Evolutionary conservation across 2,113 vertebrate species (phyloP).

Genomic region (Hyperopisus bebe): DNA sequence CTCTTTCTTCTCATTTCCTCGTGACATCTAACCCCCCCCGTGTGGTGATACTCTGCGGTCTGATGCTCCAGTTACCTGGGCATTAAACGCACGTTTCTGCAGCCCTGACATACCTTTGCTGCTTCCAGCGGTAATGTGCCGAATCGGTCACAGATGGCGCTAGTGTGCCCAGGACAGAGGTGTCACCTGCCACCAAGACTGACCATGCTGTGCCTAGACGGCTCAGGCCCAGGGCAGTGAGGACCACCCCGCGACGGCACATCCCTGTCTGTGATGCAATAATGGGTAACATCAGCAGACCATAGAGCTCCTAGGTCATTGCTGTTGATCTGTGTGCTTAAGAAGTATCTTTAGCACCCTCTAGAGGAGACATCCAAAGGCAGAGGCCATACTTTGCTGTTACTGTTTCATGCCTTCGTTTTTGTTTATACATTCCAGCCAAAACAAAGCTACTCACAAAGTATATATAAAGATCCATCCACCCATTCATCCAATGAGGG

Average conservation of each 20-base stretch:
- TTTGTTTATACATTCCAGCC: background rate
- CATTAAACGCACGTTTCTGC: background rate
- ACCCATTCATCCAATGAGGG: background rate
- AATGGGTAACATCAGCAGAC: background rate
- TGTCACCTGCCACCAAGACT: background rate
- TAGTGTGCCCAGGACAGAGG: background rate
- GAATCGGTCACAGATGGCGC: background rate
- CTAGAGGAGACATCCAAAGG: slow-evolving; percentile 34
- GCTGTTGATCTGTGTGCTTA: slow-evolving; percentile 34
- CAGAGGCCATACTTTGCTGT: background rate
- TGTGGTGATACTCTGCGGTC: background rate
- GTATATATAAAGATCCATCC: background rate
- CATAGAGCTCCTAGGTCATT: background rate
- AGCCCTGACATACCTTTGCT: background rate
- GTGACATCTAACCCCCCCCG: background rate
- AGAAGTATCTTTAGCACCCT: slow-evolving; percentile 52
- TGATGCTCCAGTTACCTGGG: background rate
- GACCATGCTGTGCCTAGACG: background rate
- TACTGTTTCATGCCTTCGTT: background rate
- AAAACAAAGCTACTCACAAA: background rate
- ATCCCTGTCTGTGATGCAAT: background rate
- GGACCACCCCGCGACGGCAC: background rate
- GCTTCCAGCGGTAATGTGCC: background rate
- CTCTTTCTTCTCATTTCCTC: background rate
- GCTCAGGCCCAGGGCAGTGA: background rate